These are phyloP conservation scores for Drosophila maculinotata DNA, from an alignment of 2,888 invertebrate genomes.

Conservation along the genomic window DNA sequence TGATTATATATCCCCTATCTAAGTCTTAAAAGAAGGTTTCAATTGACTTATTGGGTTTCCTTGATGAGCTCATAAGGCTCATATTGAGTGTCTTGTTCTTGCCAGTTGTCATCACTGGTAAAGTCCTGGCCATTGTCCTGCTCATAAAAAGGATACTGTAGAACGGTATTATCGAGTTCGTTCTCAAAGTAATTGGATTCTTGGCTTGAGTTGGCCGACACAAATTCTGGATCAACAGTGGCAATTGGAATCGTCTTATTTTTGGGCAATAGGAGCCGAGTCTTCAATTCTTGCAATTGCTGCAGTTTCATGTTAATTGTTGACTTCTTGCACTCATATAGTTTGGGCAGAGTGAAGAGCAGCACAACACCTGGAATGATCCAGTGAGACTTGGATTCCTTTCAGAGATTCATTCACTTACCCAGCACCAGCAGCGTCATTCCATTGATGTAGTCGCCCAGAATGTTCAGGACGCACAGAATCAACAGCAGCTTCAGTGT, in stretches of 20 bases:
- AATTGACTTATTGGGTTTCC: constrained; percentile 4
- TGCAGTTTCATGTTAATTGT: constrained; percentile 25
- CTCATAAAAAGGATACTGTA: not conserved
- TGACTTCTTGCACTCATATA: constrained; percentile 44
- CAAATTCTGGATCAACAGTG: constrained; percentile 29
- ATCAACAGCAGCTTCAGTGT: constrained; percentile 34
- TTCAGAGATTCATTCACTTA: not conserved
- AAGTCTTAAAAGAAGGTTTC: not conserved
- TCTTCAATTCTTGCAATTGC: constrained; percentile 15
- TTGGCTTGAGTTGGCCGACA: constrained; percentile 1
- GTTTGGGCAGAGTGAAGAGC: constrained; percentile 59
- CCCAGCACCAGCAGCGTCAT: constrained; percentile 37
- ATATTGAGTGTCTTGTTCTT: constrained; percentile 1
- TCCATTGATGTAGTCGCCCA: constrained; percentile 42
- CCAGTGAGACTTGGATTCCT: not conserved
- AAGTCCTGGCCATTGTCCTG: not conserved
- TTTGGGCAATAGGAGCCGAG: constrained; percentile 7
- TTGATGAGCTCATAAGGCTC: constrained; percentile 23
- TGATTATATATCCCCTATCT: not conserved
- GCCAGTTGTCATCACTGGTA: constrained; percentile 26
- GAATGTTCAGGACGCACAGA: constrained; percentile 36
- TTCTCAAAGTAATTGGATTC: constrained; percentile 1
- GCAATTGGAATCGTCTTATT: constrained; percentile 20
- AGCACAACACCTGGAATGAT: constrained; percentile 33
- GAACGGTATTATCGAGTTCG: not conserved